Evolutionary conservation across 2,888 invertebrate genomes (phyloP).

Genomic region (Dascillus cervinus): DNA sequence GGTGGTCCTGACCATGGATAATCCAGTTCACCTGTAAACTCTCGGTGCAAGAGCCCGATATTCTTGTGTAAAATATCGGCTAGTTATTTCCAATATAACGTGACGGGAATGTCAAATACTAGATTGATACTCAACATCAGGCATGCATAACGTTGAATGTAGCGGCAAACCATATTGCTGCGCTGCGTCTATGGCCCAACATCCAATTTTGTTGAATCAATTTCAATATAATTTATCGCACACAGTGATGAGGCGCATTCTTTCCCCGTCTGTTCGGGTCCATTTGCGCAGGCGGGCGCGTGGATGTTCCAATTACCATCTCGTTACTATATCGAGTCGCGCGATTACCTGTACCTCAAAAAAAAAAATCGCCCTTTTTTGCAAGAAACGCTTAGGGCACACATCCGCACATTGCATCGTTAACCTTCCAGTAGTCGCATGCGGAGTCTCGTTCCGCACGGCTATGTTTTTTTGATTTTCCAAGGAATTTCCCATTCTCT

Average conservation of each 20-base stretch:
- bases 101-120: constrained; percentile 37
- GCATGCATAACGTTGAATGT: constrained; percentile 30
- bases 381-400: too few species aligned
- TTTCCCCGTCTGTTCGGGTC: constrained; percentile 12
- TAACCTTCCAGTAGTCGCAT: too few species aligned
- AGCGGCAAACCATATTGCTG: constrained; percentile 17
- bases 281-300: constrained; percentile 12
- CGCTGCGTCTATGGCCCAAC: constrained; percentile 20
- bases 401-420: too few species aligned
- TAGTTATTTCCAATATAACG: constrained; percentile 34
- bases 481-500: too few species aligned
- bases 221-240: constrained; percentile 27
- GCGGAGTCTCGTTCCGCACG: too few species aligned
- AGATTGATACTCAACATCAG: constrained; percentile 33
- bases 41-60: constrained; percentile 8
- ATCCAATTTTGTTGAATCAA: constrained; percentile 29
- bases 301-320: constrained; percentile 13
- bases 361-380: too few species aligned
- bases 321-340: too few species aligned
- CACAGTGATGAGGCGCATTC: constrained; percentile 15
- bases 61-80: constrained; percentile 30
- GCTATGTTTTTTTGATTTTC: too few species aligned
- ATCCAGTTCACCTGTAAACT: constrained; percentile 7
- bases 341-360: too few species aligned
- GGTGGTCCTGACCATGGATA: neutral